Evolutionary conservation across 2,113 vertebrate genomes (phyloP).

Genomic region (Onychostruthus taczanowskii): DNA sequence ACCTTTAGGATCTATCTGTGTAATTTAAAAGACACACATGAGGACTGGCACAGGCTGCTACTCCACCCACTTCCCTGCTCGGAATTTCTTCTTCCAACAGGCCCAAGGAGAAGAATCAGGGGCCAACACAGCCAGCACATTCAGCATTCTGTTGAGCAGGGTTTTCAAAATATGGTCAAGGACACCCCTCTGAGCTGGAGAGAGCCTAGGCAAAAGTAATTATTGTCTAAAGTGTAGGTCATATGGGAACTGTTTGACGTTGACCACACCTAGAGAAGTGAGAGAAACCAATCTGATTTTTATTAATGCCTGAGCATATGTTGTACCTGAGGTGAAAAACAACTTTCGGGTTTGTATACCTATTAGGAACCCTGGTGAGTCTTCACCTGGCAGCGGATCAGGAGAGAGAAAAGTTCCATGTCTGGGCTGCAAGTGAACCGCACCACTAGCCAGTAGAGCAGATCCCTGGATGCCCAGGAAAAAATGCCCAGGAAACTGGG

Average conservation of each 20-base stretch:
- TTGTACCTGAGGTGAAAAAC: neutral
- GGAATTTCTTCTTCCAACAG: neutral
- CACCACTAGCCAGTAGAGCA: too few relatives aligned
- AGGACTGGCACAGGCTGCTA: neutral
- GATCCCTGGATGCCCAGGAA: neutral
- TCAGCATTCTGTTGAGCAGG: neutral
- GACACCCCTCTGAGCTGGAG: neutral
- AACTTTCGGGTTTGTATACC: neutral
- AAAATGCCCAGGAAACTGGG: neutral
- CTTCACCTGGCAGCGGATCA: neutral
- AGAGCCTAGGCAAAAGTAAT: neutral
- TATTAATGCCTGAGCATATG: neutral
- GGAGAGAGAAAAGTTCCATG: neutral
- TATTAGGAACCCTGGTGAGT: too few relatives aligned
- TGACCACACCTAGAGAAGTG: neutral
- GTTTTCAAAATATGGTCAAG: neutral
- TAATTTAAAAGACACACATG: neutral
- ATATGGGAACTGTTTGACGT: neutral
- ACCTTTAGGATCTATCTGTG: neutral
- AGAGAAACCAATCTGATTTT: neutral
- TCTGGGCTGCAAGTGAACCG: neutral
- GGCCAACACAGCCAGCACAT: accelerated
- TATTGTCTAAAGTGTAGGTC: neutral
- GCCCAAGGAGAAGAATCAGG: too few relatives aligned
- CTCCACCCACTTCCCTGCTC: accelerated